A percentile compares a stretch with the other conserved stretches of the same genome.
phyloP scores from a whole-genome alignment of 1,140 invertebrate species.

The Neodiprion lecontei region DNA sequence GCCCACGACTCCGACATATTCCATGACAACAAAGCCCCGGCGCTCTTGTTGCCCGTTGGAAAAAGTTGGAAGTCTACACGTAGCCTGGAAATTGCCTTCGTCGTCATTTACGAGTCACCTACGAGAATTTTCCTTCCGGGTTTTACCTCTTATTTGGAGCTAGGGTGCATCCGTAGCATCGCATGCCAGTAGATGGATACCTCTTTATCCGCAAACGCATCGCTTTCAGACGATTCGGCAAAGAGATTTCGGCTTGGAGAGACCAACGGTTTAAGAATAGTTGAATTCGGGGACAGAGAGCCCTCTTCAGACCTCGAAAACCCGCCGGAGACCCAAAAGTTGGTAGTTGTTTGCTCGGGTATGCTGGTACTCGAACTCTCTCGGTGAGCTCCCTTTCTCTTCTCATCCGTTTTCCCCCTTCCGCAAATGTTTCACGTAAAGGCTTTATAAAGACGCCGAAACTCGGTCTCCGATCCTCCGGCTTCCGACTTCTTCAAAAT shows the following conservation, averaged over 20 bases:
- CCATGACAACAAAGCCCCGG: neutral
- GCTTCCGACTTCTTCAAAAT: no score
- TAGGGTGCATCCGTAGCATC: no score
- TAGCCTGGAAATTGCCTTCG: no score
- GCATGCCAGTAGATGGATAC: no score
- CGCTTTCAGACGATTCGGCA: neutral
- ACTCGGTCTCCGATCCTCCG: neutral
- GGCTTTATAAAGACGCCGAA: neutral
- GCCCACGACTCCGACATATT: neutral
- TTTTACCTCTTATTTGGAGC: no score
- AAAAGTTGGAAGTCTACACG: no score
- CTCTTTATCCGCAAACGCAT: neutral
- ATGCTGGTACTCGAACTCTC: neutral
- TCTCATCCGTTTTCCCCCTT: no score
- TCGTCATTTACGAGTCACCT: no score
- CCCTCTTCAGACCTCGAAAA: neutral
- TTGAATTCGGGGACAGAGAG: neutral
- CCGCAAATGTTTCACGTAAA: neutral
- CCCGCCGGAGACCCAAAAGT: slow-evolving; percentile 33
- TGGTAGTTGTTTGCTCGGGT: slow-evolving; percentile 34
- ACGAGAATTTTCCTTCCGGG: no score
- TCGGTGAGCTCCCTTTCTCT: no score
- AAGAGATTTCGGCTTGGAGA: neutral
- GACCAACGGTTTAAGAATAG: neutral
- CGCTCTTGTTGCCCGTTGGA: no score